A percentile compares a stretch with the other conserved stretches of the same genome.
phyloP scores from a whole-genome alignment of 2,797 vertebrate species.

The Antrozous pallidus region DNA sequence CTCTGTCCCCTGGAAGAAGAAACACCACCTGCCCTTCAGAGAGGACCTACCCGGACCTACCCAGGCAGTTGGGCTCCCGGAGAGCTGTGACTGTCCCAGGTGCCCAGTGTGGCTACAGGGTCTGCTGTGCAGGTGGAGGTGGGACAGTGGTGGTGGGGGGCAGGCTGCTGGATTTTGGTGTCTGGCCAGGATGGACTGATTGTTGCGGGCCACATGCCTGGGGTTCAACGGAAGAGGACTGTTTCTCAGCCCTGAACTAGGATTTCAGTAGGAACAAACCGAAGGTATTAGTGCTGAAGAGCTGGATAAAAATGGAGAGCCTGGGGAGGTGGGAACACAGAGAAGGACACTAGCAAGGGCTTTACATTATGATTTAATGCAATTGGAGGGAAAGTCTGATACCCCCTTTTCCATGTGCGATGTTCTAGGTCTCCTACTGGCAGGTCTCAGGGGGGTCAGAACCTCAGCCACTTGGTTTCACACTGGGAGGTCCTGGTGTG shows the following conservation, averaged over 20 bases:
- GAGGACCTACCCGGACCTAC: fast-evolving
- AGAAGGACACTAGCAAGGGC: too few relatives aligned
- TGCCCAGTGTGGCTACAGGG: not conserved
- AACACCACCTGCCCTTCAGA: fast-evolving
- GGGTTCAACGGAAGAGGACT: fast-evolving
- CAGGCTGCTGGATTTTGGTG: fast-evolving
- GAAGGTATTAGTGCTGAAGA: fast-evolving
- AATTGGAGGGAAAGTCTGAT: not conserved
- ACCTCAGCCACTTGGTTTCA: too few relatives aligned
- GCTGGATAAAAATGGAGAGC: not conserved
- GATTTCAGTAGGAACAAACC: not conserved
- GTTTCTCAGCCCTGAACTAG: not conserved
- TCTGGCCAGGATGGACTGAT: too few relatives aligned
- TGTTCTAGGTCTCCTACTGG: not conserved
- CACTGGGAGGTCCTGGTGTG: fast-evolving
- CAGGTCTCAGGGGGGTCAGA: not conserved
- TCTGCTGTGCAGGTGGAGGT: fast-evolving
- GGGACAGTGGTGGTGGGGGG: fast-evolving
- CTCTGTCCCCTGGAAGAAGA: fast-evolving
- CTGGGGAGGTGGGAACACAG: fast-evolving
- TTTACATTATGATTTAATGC: fast-evolving
- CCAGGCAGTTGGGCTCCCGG: fast-evolving
- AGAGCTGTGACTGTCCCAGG: fast-evolving
- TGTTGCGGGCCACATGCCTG: fast-evolving
- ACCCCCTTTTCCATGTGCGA: fast-evolving